Evolutionary conservation across 53 echinoderm and acorn worm species (phyloP).

Genomic region (Paracentrotus lividus): DNA sequence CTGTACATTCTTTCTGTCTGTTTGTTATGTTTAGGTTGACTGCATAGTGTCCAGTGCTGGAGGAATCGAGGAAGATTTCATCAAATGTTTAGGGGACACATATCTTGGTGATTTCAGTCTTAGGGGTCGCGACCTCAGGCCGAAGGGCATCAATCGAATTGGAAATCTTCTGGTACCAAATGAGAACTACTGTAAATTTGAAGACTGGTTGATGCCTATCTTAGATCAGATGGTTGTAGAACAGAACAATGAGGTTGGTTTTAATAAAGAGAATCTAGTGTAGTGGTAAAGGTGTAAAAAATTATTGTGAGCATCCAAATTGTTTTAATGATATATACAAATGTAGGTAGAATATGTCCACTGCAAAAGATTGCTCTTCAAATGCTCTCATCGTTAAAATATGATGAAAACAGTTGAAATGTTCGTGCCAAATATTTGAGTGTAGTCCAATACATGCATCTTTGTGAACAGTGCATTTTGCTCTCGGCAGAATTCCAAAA

Average conservation of each 20-base stretch:
- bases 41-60: constrained; percentile 94
- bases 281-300: too few species aligned
- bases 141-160: constrained; percentile 89
- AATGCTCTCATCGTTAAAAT: too few species aligned
- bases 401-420: too few species aligned
- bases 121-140: constrained; percentile 80
- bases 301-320: too few species aligned
- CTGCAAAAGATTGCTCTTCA: too few species aligned
- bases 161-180: constrained; percentile 93
- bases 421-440: too few species aligned
- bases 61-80: constrained; percentile 95
- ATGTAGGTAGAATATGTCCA: too few species aligned
- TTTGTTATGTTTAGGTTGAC: constrained; percentile 78
- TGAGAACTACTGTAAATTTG: constrained; percentile 94
- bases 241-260: constrained; percentile 79
- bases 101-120: constrained; percentile 90
- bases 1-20: background rate
- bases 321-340: too few species aligned
- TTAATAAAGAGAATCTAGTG: too few species aligned
- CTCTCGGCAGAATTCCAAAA: too few species aligned
- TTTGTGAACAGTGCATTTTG: too few species aligned
- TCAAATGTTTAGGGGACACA: constrained; percentile 91
- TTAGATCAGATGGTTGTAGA: constrained; percentile 91
- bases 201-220: constrained; percentile 92
- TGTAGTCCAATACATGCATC: too few species aligned